phyloP scores from a whole-genome alignment of 2,888 invertebrate genomes.

The Trichacis sp. region DNA sequence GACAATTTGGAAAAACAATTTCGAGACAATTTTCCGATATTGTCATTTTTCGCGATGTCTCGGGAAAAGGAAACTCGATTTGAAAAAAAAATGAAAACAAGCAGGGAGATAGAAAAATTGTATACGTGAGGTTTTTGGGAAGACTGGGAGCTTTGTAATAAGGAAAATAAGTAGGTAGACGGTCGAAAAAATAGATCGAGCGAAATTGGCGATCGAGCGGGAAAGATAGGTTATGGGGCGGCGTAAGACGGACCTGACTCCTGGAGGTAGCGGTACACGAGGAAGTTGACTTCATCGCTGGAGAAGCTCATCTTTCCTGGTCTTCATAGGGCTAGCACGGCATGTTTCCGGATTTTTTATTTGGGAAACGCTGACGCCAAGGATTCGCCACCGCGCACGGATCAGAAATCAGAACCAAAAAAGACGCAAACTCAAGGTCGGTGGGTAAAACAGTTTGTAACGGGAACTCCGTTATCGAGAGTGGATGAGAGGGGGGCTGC shows the following conservation, averaged over 20 bases:
- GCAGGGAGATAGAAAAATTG: neutral
- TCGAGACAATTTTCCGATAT: too few species aligned
- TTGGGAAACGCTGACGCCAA: slow-evolving; percentile 12
- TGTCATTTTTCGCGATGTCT: too few species aligned
- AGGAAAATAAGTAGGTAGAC: slow-evolving; percentile 12
- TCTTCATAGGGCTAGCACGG: slow-evolving; percentile 34
- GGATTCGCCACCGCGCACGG: neutral
- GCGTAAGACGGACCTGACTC: slow-evolving; percentile 87
- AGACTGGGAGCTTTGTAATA: too few species aligned
- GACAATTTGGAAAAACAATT: too few species aligned
- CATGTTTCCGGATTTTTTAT: slow-evolving; percentile 26
- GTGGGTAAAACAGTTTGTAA: neutral
- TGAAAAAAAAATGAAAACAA: neutral
- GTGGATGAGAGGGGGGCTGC: too few species aligned
- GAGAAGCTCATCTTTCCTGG: slow-evolving; percentile 89
- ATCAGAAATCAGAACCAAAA: slow-evolving; percentile 1
- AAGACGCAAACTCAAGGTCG: slow-evolving; percentile 1
- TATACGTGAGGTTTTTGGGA: too few species aligned
- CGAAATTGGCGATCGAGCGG: slow-evolving; percentile 20
- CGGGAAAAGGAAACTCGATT: too few species aligned
- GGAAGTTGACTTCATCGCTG: slow-evolving; percentile 98
- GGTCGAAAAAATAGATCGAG: slow-evolving; percentile 1
- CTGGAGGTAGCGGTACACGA: slow-evolving; percentile 97
- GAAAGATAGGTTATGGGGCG: slow-evolving; percentile 46
- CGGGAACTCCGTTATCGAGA: too few species aligned